Conservation (phyloP, 1,140 invertebrate genomes). For the Leptinotarsa undecemlineata region DNA sequence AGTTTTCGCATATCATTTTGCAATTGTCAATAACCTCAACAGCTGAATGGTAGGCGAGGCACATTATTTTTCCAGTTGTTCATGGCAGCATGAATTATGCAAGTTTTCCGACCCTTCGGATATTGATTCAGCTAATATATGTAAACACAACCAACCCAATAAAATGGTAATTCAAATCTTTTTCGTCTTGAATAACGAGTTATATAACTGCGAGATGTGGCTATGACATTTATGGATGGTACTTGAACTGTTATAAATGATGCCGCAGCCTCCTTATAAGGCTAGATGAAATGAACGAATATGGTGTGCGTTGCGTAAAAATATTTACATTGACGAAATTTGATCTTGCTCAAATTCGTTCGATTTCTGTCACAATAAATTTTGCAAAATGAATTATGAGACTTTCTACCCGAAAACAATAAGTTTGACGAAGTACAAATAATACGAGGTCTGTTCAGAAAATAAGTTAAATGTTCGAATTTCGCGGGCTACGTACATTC, state of each 20-base stretch:
- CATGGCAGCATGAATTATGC: neutral
- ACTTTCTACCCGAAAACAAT: too few species aligned
- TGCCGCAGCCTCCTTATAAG: neutral
- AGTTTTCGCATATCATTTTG: too few species aligned
- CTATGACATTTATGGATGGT: neutral
- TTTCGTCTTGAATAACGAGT: neutral
- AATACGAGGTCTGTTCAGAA: too few species aligned
- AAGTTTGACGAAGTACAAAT: too few species aligned
- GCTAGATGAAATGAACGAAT: constrained; percentile 1
- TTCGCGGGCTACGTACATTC: too few species aligned
- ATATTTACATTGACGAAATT: constrained; percentile 6
- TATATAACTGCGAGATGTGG: neutral
- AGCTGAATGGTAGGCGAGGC: too few species aligned
- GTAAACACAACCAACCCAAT: constrained; percentile 1
- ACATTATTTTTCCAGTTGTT: too few species aligned
- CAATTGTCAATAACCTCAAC: too few species aligned
- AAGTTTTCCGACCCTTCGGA: neutral
- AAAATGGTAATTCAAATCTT: neutral
- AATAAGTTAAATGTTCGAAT: too few species aligned
- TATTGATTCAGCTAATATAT: constrained; percentile 2
- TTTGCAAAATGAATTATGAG: too few species aligned
- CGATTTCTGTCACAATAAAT: too few species aligned
- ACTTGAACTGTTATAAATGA: neutral
- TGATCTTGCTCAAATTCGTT: neutral
- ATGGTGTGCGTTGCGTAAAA: neutral